Conservation (phyloP, 2,888 invertebrate species). For the Tetranychus truncatus region DNA sequence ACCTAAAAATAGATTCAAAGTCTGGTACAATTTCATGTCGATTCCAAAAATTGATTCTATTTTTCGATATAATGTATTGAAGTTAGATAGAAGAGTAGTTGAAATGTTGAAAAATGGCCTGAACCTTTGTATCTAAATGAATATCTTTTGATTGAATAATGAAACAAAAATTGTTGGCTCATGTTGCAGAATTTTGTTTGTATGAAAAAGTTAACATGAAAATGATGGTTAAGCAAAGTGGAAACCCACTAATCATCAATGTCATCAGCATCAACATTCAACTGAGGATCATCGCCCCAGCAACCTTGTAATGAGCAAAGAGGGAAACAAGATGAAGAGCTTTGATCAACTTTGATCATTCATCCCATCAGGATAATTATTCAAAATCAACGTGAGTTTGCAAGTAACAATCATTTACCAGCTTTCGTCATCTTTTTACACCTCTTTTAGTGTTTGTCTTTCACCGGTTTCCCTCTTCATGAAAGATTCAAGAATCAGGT, state of each 20-base stretch:
- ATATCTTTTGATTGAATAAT: no score
- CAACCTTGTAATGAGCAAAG: slow-evolving; percentile 1
- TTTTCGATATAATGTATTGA: no score
- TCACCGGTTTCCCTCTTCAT: no score
- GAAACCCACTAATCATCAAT: neutral
- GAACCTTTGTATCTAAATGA: no score
- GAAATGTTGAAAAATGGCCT: no score
- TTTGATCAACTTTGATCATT: no score
- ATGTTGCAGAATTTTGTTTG: neutral
- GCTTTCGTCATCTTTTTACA: neutral
- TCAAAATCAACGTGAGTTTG: neutral
- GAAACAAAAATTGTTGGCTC: no score
- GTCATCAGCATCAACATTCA: neutral
- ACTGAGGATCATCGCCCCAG: neutral
- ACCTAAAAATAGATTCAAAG: no score
- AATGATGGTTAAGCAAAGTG: neutral
- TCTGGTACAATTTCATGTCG: no score
- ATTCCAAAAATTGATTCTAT: no score
- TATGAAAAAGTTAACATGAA: neutral
- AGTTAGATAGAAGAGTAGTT: no score
- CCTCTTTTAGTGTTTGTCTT: neutral
- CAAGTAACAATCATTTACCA: neutral
- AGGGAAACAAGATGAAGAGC: neutral
- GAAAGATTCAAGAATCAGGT: no score
- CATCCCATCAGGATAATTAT: neutral